A percentile compares a stretch with the other conserved stretches of the same genome.
These are phyloP conservation scores for Nannoperca australis DNA, from an alignment of 2,797 vertebrate species.

Conservation along the genomic window DNA sequence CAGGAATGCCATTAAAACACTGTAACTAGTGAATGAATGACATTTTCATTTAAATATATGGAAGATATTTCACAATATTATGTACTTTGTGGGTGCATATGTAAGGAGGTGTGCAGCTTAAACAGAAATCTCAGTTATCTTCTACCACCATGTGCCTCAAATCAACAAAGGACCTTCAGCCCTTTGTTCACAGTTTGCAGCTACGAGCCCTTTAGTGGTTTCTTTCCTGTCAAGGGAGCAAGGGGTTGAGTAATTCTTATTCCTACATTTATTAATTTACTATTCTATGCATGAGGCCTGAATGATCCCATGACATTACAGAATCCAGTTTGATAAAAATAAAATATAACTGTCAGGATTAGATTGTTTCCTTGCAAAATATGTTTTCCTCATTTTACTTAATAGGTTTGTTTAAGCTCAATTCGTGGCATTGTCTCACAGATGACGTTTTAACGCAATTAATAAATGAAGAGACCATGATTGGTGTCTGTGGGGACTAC, in stretches of 20 bases:
- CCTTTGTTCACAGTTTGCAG: neutral
- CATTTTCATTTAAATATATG: neutral
- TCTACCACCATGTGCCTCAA: neutral
- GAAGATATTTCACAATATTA: neutral
- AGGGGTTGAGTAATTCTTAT: neutral
- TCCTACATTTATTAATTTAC: neutral
- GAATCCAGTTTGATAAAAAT: neutral
- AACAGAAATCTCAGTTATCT: neutral
- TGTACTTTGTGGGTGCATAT: neutral
- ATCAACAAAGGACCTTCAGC: neutral
- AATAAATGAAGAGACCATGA: neutral
- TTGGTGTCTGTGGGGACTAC: neutral
- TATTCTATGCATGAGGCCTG: neutral
- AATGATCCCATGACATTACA: neutral
- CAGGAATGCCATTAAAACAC: slow-evolving; percentile 8
- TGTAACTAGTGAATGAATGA: slow-evolving; percentile 5
- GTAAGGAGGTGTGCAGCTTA: neutral
- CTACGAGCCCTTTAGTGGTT: neutral
- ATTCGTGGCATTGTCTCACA: neutral
- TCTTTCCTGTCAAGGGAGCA: neutral
- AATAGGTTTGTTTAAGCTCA: neutral
- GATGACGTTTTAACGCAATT: neutral
- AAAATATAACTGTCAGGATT: neutral
- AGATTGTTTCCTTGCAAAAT: neutral
- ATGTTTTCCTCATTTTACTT: neutral